A percentile compares a stretch with the other conserved stretches of the same genome.
Evolutionary conservation across 35 echinoderm and acorn worm genomes (phyloP).

Genomic region (Apostichopus parvimensis): DNA sequence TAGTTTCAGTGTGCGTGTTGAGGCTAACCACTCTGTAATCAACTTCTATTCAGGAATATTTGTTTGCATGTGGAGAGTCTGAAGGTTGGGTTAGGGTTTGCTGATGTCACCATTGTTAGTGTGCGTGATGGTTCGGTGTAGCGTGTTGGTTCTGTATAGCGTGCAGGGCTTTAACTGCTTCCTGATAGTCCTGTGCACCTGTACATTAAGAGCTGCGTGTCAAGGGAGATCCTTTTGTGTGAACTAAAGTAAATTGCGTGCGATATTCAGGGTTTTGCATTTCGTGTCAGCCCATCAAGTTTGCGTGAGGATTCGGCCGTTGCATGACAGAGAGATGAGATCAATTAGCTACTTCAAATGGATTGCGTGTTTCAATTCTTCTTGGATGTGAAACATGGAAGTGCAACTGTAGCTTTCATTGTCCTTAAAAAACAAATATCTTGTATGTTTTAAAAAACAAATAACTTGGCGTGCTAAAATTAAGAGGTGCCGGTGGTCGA

Average conservation of each 20-base stretch:
- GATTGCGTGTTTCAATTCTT: slow-evolving; percentile 4
- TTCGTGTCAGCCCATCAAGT: background rate
- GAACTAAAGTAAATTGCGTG: background rate
- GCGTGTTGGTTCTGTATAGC: background rate
- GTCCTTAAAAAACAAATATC: too few relatives aligned
- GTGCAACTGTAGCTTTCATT: too few relatives aligned
- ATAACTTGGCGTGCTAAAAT: too few relatives aligned
- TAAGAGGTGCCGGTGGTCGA: too few relatives aligned
- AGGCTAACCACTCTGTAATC: background rate
- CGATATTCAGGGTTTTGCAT: background rate
- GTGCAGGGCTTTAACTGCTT: background rate
- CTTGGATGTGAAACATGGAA: too few relatives aligned
- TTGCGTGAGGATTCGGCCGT: background rate
- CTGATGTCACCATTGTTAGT: background rate
- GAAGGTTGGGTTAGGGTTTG: background rate
- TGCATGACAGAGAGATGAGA: background rate
- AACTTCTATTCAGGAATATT: background rate
- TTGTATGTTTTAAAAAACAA: too few relatives aligned
- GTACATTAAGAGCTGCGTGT: background rate
- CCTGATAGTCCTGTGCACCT: background rate
- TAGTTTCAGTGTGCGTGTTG: background rate
- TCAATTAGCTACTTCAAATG: background rate
- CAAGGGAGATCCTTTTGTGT: background rate
- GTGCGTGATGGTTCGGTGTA: background rate
- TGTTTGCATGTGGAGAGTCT: background rate